phyloP scores from a whole-genome alignment of 1,140 invertebrate species.

The Calosoma granatense region DNA sequence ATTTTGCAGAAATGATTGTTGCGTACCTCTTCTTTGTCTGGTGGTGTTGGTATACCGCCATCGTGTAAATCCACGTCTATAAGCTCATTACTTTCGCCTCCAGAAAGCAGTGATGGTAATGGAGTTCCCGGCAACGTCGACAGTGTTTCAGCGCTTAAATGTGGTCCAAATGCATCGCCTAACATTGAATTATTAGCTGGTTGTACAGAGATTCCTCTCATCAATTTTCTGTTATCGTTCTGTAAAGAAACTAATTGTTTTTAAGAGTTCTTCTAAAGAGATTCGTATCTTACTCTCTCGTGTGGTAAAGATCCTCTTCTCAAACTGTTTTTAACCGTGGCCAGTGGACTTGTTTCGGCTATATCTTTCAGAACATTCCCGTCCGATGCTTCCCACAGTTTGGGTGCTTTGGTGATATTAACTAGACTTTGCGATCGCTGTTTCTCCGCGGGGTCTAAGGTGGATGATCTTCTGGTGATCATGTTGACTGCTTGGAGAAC shows the following conservation, averaged over 20 bases:
- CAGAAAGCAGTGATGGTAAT: constrained; percentile 30
- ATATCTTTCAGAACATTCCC: constrained; percentile 24
- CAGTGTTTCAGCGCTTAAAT: constrained; percentile 24
- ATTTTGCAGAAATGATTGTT: not conserved
- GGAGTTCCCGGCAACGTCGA: constrained; percentile 37
- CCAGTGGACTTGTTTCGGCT: constrained; percentile 25
- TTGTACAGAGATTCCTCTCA: constrained; percentile 15
- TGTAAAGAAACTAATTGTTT: not conserved
- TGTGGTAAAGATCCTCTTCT: constrained; percentile 23
- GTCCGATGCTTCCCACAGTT: constrained; percentile 6
- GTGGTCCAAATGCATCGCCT: constrained; percentile 35
- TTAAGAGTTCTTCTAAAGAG: not conserved
- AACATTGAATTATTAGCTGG: constrained; percentile 14
- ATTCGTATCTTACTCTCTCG: constrained; percentile 21
- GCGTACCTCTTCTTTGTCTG: constrained; percentile 25
- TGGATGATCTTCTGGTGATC: not conserved
- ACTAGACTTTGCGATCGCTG: constrained; percentile 23
- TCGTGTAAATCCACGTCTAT: constrained; percentile 21
- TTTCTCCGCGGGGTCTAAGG: not conserved
- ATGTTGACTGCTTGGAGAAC: constrained; percentile 7
- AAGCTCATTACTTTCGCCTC: constrained; percentile 16
- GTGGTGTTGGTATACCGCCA: constrained; percentile 17
- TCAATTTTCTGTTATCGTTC: not conserved
- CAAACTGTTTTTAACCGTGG: constrained; percentile 12
- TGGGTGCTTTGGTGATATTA: constrained; percentile 20